These are phyloP conservation scores for Teleiodes luculella DNA, from an alignment of 2,888 invertebrate species.

Conservation along the genomic window DNA sequence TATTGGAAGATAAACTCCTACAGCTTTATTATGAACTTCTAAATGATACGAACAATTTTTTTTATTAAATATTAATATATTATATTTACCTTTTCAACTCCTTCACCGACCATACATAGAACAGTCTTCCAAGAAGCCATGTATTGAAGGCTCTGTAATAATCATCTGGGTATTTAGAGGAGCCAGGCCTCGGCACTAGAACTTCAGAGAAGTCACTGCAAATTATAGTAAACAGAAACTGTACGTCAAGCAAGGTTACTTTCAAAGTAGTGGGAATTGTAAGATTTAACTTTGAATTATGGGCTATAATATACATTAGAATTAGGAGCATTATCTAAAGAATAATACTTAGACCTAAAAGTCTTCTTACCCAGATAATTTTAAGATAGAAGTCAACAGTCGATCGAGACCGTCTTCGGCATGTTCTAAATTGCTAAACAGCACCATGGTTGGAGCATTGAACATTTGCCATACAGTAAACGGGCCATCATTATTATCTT, in stretches of 20 bases:
- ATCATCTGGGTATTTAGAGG: constrained; percentile 58
- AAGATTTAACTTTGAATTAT: too few species aligned
- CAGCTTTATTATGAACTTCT: too few species aligned
- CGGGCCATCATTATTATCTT: constrained; percentile 65
- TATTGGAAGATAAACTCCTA: too few species aligned
- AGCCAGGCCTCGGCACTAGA: constrained; percentile 69
- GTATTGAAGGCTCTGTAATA: constrained; percentile 79
- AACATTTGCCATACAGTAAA: constrained; percentile 81
- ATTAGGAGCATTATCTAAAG: too few species aligned
- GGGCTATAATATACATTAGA: too few species aligned
- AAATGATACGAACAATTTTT: too few species aligned
- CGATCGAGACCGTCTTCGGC: constrained; percentile 76
- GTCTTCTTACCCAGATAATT: constrained; percentile 66
- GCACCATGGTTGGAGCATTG: constrained; percentile 78
- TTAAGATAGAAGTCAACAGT: constrained; percentile 79
- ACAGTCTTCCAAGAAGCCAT: constrained; percentile 83
- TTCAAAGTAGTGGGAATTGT: neutral
- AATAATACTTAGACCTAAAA: neutral
- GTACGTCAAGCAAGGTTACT: neutral
- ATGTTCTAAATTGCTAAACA: constrained; percentile 78
- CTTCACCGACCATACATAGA: constrained; percentile 79
- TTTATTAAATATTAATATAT: too few species aligned
- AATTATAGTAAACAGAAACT: too few species aligned
- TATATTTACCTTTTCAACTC: constrained; percentile 66
- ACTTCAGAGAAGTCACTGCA: constrained; percentile 75